Evolutionary conservation across 1,140 invertebrate species (phyloP), one percentile per base, ranked within the genome.

Genomic region (Sminthurides bifidus): DNA sequence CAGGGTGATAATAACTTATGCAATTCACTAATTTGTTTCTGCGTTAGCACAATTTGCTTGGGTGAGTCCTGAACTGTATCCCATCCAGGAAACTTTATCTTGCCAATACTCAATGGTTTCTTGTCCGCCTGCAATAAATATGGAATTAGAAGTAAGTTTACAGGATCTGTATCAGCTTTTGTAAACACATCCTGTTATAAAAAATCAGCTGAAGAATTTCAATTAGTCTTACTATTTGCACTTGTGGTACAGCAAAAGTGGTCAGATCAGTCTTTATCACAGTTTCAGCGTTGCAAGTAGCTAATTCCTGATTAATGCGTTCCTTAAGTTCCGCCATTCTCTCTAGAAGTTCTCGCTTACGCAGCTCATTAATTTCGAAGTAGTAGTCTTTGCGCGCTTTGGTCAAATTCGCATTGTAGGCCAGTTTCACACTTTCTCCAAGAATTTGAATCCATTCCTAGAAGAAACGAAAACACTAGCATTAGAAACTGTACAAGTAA

Each of bases 21-120:
- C 31, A 63, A 52, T 40, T 53, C 23, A n/a, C 41, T 43, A n/a
- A 63, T 21, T 30, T 63, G 50, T 21, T 48, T 51, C 1, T 38
- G 31, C n/a, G 19, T 50, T 35, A 63, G 46, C 17, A 63, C 40
- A 37, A 63, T 24, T 30, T 40, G 40, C 41, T 38, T 21, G 21
- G 61, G 57, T 51, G 58, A 35, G 8, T 54, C 57, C 17, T 41
- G 37, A 26, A 37, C 38, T n/a, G 48, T 57, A 30, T 63, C 57
- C 61, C 61, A 63, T 12, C 61, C 57, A 21, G 57, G 54, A 40
- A 63, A 63, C 27, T 58, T 58, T n/a, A 63, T 50, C 6, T n/a
- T 40, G 31, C 54, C 61, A 26, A 63, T 44, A 53, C 59, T 59
- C 4, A 56, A 27, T 21, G 48, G 21, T 33, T 62, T 43, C 17